Evolutionary conservation across 1,140 invertebrate species (phyloP), one percentile per base, ranked within the genome.

Genomic region (Calycopis cecrops): DNA sequence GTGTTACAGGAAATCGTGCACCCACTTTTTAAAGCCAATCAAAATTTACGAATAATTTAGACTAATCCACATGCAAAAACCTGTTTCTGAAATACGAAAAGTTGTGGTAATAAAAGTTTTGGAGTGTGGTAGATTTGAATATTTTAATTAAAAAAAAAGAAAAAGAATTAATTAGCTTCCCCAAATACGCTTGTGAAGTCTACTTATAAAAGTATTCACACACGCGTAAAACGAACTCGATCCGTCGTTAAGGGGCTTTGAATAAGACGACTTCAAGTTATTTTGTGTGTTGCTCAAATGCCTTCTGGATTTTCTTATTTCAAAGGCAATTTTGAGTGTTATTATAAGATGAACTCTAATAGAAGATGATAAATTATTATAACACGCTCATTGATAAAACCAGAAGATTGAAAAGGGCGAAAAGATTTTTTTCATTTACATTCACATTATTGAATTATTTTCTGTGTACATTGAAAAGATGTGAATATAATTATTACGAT

Each of bases 31-130:
- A 66, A 65, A 75, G 75, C 71, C 72, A 82, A 79, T 85, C 69
- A 79, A 81, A 81, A 81, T 77, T 79, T 73, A 61, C 57, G 74
- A 79, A 81, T 82, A 81, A 73, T 78, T 81, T 81, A 77, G 63
- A 57, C 62, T 65, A 63, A 72, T 71, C 71, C 73, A 82, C 74
- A 79, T 75, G 69, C 69, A 79, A 79, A 74, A 63, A 67, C 57
- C 59, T 65, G 59, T 72, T 71, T 71, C 40, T 73, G 66, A 76
- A 71, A 63, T 50, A 58, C 50, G 49, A 48, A 73, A 76, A 67
- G 63, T 73, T 76, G 62, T 62, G 60, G 67, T 58, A 69, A 79
- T 67, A 70, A 74, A 69, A 72, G 68, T 72, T 69, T 63, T 59
- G 59, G 52, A 62, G 57, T 59, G 57, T 49, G 55, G 35, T 53